phyloP scores from a whole-genome alignment of 2,113 vertebrate genomes.

The Morphnarchus princeps region DNA sequence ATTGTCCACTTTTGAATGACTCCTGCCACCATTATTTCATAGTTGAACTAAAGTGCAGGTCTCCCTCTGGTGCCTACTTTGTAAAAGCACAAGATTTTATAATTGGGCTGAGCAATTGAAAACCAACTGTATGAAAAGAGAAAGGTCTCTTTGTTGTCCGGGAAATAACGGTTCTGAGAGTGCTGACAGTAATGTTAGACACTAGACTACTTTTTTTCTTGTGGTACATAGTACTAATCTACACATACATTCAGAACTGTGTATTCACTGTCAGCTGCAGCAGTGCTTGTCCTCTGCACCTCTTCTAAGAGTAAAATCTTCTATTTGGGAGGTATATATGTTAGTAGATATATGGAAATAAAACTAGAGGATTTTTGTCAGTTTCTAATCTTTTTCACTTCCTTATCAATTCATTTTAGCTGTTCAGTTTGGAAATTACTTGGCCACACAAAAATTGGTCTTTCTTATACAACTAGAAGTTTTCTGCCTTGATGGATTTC shows the following conservation, averaged over 20 bases:
- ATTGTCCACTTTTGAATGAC: neutral
- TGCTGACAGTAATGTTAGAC: neutral
- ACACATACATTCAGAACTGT: neutral
- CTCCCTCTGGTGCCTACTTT: constrained; percentile 62
- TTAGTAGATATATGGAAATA: neutral
- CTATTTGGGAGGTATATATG: neutral
- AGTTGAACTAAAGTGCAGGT: constrained; percentile 43
- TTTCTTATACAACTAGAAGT: neutral
- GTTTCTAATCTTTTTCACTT: neutral
- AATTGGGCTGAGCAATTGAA: constrained; percentile 17
- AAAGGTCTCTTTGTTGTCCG: constrained; percentile 39
- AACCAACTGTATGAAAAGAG: constrained; percentile 11
- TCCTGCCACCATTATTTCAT: constrained; percentile 1
- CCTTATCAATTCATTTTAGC: neutral
- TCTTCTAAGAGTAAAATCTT: neutral
- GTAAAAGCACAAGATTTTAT: constrained; percentile 58
- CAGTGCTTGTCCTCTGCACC: neutral
- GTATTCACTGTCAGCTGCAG: neutral
- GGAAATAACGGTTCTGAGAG: neutral
- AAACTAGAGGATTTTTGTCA: neutral
- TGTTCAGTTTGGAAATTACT: neutral
- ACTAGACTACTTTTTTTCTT: neutral
- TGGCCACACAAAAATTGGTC: neutral
- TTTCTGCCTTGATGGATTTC: neutral
- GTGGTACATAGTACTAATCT: neutral